Conservation (phyloP, 2,113 vertebrate genomes). For the Dasyornis broadbenti region DNA sequence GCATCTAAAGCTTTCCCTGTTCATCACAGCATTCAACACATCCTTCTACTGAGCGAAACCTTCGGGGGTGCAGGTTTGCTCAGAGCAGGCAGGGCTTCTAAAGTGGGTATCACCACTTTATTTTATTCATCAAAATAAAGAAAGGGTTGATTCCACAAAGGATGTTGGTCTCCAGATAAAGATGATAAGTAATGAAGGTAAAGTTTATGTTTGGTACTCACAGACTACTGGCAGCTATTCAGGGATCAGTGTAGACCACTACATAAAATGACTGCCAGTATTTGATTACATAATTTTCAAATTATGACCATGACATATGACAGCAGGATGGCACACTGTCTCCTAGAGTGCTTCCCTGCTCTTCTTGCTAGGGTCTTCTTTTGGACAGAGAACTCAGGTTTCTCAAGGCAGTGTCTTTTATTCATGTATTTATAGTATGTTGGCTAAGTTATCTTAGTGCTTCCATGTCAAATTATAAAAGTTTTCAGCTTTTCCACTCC, state of each 20-base stretch:
- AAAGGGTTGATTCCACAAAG: background rate
- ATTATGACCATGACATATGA: background rate
- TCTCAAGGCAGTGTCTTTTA: background rate
- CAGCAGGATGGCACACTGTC: background rate
- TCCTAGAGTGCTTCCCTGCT: background rate
- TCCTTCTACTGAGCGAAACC: background rate
- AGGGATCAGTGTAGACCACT: background rate
- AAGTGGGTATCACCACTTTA: accelerated
- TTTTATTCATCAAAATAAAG: background rate
- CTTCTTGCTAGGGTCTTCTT: background rate
- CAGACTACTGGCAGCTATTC: background rate
- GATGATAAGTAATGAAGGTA: background rate
- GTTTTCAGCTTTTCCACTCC: background rate
- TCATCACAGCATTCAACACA: background rate
- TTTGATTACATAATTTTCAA: background rate
- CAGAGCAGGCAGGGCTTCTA: background rate
- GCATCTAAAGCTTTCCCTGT: background rate
- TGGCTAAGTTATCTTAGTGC: background rate
- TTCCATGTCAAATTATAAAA: background rate
- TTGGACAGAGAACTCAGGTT: background rate
- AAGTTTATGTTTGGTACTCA: background rate
- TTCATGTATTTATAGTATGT: background rate
- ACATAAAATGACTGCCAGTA: background rate
- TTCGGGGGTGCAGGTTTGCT: background rate
- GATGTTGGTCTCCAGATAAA: background rate